Evolutionary conservation across 2,113 vertebrate genomes (phyloP), one percentile per base, ranked within the genome.

Genomic region (Symphodus melops): DNA sequence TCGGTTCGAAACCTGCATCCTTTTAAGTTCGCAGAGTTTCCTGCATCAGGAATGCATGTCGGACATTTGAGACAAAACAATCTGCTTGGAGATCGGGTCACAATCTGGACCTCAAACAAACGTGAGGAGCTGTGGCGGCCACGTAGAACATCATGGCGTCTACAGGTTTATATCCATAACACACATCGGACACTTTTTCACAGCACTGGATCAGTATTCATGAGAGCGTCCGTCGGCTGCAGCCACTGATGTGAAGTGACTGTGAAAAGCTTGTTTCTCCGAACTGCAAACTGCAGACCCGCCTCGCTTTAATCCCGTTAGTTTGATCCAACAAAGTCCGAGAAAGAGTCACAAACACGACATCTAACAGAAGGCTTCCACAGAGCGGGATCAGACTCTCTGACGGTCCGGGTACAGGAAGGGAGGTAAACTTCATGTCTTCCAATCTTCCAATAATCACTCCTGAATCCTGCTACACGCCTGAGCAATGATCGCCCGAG

Each of bases 161-260:
- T 25, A 25, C 25, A 4, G 25, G 25, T 25, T 25, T 25, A 25
- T 25, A 25, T 25, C 25, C 4, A 25, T 25, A 25, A 25, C 25
- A 25, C 4, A 25, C 25, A 25, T n/a, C 14, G 25, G 19, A 37
- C n/a, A n/a, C 2, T 8, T 44, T 44, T 3, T 5, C 20, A 21
- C 21, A 25, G 28, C 39, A 25, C 41, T 14, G 60, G 25, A 56
- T 66, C 37, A 60, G 48, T 37, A 60, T 72, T 66, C 48, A 48
- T 44, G 49, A 48, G 52, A 21, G 67, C 4, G 14, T 46, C 44
- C 17, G 21, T 70, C 42, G 3, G 54, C n/a, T 53, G 37, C 36
- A 66, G 54, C 37, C 58, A 25, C 19, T 71, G 46, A 71, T 64
- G 42, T 19, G 14, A 65, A 21, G 9, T 44, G 75, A 77, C 58